These are phyloP conservation scores for Ellobius talpinus DNA, from an alignment of 2,113 vertebrate genomes.

Conservation along the genomic window DNA sequence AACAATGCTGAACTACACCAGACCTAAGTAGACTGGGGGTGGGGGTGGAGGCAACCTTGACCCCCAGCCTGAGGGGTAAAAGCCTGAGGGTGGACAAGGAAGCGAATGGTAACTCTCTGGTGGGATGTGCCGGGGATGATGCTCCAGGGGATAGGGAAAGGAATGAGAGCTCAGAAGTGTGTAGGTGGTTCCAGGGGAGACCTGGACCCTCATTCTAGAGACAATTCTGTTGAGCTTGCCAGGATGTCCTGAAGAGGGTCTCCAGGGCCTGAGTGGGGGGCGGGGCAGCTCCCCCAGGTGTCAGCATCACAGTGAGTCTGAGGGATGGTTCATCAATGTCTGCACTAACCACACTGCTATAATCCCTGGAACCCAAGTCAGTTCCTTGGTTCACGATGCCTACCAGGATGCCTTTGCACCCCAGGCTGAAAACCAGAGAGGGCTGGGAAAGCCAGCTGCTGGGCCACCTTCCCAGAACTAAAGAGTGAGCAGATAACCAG, in stretches of 20 bases:
- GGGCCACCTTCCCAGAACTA: accelerated
- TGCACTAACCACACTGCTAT: background rate
- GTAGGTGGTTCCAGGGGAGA: background rate
- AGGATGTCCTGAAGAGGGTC: accelerated
- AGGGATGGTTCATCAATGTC: background rate
- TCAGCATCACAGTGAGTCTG: background rate
- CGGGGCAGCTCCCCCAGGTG: too few species aligned
- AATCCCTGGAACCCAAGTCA: background rate
- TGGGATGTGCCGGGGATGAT: background rate
- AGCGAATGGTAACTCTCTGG: accelerated
- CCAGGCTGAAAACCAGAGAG: background rate
- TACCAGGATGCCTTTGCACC: accelerated
- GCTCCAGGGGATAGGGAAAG: background rate
- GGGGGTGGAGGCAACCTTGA: background rate
- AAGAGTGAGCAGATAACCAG: background rate
- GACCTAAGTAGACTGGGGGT: background rate
- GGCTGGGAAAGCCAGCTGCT: background rate
- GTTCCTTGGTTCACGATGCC: accelerated
- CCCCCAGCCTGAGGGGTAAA: background rate
- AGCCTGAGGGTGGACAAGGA: background rate
- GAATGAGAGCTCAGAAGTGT: too few species aligned
- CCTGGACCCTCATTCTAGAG: too few species aligned
- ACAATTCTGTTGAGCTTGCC: accelerated
- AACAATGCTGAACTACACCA: accelerated
- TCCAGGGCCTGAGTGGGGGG: background rate